phyloP scores from a whole-genome alignment of 2,888 invertebrate species.

The Latrodectus hesperus region DNA sequence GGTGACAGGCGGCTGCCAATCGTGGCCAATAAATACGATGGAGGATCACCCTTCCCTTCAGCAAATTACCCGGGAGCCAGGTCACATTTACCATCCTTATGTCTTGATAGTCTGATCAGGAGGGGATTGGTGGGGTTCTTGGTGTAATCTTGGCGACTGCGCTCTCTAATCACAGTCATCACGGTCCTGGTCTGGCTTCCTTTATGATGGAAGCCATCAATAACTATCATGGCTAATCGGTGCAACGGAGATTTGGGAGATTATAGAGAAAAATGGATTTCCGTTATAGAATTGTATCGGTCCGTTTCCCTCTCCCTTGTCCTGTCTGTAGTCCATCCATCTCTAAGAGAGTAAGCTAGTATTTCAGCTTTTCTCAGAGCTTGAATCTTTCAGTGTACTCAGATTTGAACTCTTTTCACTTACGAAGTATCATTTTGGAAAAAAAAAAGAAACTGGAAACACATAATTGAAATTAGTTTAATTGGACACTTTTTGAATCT shows the following conservation, averaged over 20 bases:
- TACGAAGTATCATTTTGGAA: no score
- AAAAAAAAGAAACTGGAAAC: no score
- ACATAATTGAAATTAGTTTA: no score
- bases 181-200: conserved; percentile 28
- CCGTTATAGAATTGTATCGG: conserved; percentile 62
- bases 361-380: no score
- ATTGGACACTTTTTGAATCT: no score
- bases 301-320: conserved; percentile 12
- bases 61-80: conserved; percentile 1
- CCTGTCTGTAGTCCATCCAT: neutral
- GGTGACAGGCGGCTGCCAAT: neutral
- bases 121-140: conserved; percentile 6
- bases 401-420: no score
- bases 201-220: conserved; percentile 52
- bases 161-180: conserved; percentile 56
- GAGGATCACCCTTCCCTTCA: neutral
- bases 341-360: no score
- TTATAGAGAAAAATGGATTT: conserved; percentile 65
- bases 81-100: conserved; percentile 15
- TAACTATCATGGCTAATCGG: conserved; percentile 55
- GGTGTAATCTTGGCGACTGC: conserved; percentile 28
- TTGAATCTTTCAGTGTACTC: no score
- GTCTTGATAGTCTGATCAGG: neutral
- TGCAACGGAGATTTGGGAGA: conserved; percentile 42
- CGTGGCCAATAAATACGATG: neutral